Evolutionary conservation across 2,797 vertebrate species (phyloP), one percentile per base, ranked within the genome.

Genomic region (Aselliscus stoliczkanus): DNA sequence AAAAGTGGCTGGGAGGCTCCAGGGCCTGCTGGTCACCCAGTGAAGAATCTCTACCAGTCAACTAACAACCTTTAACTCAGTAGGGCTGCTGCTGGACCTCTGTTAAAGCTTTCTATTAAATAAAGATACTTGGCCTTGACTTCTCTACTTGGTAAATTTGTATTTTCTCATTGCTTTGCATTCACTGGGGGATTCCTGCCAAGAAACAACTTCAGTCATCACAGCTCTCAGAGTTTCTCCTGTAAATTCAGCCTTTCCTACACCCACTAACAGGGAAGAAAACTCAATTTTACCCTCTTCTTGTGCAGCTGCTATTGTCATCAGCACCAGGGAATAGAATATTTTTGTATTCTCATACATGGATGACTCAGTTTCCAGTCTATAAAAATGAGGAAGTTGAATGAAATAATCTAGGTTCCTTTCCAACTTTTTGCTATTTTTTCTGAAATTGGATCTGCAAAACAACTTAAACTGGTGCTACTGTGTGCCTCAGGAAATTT

Each of bases 291-390:
- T 39, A 4, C 88, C 10, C 42, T 23, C n/a, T 83, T 29, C 23
- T 20, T 44, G 10, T 14, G 5, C 39, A 77, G 72, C 34, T 90
- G 56, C 69, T 92, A 54, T 5, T 75, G 58, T 79, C 54, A 76
- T 79, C 18, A 85, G 50, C 37, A 29, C 39, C 1, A 39, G 42
- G 50, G 47, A 81, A 31, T 2, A 64, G 60, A 80, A 18, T 42
- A 72, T 77, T 67, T 93, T 81, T 67, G 47, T 50, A 73, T 58
- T 62, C 6, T 47, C 23, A 11, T 39, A 29, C 29, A 34, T 17
- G 42, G 8, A 81, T 93, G 91, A 94, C 84, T 92, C 96, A 69
- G 70, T 70, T 93, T 93, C 94, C 70, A 95, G 65, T 79, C 83
- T 80, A 58, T 23, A 73, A 92, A 93, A 93, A 39, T 25, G 73